Percentiles rank a stretch among this genome's conserved stretches.
Conservation (phyloP, 1,140 invertebrate species). For the Lanistes nyassanus region DNA sequence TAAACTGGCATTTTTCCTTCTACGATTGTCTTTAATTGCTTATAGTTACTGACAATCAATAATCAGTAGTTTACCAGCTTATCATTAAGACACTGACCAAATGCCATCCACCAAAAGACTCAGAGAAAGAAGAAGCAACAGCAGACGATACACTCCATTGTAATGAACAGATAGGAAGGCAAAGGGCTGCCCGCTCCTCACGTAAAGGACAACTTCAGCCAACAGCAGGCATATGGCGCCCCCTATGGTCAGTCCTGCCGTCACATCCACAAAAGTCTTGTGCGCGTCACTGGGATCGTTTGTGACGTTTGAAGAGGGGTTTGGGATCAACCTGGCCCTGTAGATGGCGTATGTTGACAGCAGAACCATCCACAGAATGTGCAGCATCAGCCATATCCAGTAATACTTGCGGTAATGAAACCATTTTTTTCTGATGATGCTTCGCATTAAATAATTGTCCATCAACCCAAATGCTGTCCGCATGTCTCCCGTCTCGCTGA, state of each 20-base stretch:
- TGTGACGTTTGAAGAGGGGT: background rate
- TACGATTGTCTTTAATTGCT: too few species aligned
- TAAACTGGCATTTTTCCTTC: too few species aligned
- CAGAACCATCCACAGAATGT: slow-evolving; percentile 35
- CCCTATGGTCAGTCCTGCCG: background rate
- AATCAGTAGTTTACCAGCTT: too few species aligned
- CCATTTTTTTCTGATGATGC: slow-evolving; percentile 47
- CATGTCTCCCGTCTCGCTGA: slow-evolving; percentile 34
- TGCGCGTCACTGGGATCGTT: background rate
- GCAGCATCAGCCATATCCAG: slow-evolving; percentile 35
- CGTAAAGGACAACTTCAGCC: background rate
- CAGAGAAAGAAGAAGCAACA: slow-evolving; percentile 36
- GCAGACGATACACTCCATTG: slow-evolving; percentile 36
- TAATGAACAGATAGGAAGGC: slow-evolving; percentile 18
- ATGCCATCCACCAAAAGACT: slow-evolving; percentile 38
- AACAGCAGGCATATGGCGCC: background rate
- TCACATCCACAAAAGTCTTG: background rate
- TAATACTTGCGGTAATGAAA: slow-evolving; percentile 29
- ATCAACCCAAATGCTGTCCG: slow-evolving; percentile 37
- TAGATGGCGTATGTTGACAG: slow-evolving; percentile 39
- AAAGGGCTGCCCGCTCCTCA: background rate
- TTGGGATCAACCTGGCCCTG: slow-evolving; percentile 14
- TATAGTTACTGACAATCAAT: too few species aligned
- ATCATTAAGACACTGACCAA: slow-evolving; percentile 20
- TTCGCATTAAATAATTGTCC: slow-evolving; percentile 28